Percentiles rank a stretch among this genome's conserved stretches.
phyloP scores from a whole-genome alignment of 23 tunicate species.

The Halocynthia aurantium region DNA sequence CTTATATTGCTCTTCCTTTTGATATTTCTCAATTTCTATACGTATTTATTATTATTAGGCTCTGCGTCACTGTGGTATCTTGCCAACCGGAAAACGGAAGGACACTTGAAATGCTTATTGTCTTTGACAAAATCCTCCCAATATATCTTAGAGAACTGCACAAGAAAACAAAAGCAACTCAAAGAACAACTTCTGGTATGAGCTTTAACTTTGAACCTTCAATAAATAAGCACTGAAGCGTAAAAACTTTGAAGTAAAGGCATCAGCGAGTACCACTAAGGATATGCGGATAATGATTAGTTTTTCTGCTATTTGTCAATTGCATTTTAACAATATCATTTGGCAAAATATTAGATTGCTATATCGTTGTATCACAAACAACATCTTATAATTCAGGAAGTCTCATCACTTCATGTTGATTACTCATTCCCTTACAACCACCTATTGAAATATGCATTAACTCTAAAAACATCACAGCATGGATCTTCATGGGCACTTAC shows the following conservation, averaged over 20 bases:
- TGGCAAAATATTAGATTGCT: too few relatives aligned
- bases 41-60: slow-evolving; percentile 19
- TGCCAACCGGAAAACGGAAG: slow-evolving; percentile 69
- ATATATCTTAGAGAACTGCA: slow-evolving; percentile 57
- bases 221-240: neutral
- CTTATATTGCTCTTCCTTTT: neutral
- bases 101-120: slow-evolving; percentile 62
- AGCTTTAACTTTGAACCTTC: neutral
- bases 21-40: neutral
- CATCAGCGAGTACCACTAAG: neutral
- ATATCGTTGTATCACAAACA: too few relatives aligned
- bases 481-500: too few relatives aligned
- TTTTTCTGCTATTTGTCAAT: too few relatives aligned
- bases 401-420: too few relatives aligned
- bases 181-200: slow-evolving; percentile 7
- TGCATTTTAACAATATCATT: too few relatives aligned
- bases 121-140: slow-evolving; percentile 64
- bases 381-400: too few relatives aligned
- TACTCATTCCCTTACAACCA: too few relatives aligned
- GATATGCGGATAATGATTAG: too few relatives aligned
- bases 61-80: slow-evolving; percentile 83
- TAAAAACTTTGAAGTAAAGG: neutral
- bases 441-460: too few relatives aligned
- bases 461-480: too few relatives aligned
- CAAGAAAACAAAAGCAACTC: neutral